Evolutionary conservation across 1,140 invertebrate genomes (phyloP), one percentile per base, ranked within the genome.

Genomic region (Drosophila miranda): DNA sequence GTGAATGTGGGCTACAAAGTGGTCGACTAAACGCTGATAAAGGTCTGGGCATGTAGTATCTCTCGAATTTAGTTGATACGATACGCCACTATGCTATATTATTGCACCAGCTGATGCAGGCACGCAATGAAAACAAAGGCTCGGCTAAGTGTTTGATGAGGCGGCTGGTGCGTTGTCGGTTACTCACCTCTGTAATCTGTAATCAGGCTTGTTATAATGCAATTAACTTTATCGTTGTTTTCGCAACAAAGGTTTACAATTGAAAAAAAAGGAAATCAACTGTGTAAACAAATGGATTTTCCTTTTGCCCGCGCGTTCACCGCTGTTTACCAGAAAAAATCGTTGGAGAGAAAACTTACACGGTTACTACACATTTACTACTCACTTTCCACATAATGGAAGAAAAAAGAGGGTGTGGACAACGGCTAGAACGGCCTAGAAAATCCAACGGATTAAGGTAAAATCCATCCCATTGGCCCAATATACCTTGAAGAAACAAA

Each of bases 21-120:
- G 34, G 34, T 64, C 43, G 78, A 45, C 70, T 45, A 61, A 57
- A 51, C 41, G 44, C 80, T 83, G 79, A 83, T 83, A 83, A 83
- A 73, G 19, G 42, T 21, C 14, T 45, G 61, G 16, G 6, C 48
- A 49, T 62, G 59, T 44, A n/a, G 34, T 75, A 49, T 44, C 49
- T 51, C 46, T 21, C 48, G 49, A 48, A 46, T 54, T 53, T 42
- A 44, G 23, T 34, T 66, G 9, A 28, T n/a, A 13, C 19, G 19
- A 19, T 19, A 26, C 34, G 30, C 30, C 1, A 9, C 42, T 69
- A 34, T 49, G 45, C 53, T 72, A 23, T 42, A 30, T 59, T 41
- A 11, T 9, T 48, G 2, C 38, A 14, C 8, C 66, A 69, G 63
- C 51, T 69, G 66, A 54, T 54, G 21, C 41, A 26, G 13, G 16